Evolutionary conservation across 2,888 invertebrate species (phyloP).

Genomic region (Malachius bipustulatus): DNA sequence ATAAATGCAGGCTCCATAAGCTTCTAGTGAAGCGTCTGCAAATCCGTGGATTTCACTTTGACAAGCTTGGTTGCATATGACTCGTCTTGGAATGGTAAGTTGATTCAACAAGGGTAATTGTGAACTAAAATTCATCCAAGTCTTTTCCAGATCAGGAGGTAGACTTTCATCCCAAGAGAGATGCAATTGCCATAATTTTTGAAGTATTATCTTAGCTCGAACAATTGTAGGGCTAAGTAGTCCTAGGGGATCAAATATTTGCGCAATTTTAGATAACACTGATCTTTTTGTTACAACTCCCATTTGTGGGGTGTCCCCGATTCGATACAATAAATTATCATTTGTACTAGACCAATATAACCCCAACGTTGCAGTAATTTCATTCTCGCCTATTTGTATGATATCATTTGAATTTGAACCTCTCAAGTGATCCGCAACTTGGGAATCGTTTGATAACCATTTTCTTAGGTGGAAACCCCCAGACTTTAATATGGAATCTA

Average conservation of each 20-base stretch:
- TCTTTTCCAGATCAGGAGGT: no score
- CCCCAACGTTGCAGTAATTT: conserved; percentile 8
- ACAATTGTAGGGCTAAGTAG: conserved; percentile 8
- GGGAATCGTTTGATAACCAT: no score
- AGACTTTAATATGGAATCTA: no score
- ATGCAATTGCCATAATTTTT: conserved; percentile 6
- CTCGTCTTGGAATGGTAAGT: not conserved
- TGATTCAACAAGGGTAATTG: not conserved
- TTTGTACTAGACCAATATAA: conserved; percentile 4
- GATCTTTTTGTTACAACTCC: conserved; percentile 2
- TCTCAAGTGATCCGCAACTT: no score
- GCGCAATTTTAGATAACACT: conserved; percentile 1
- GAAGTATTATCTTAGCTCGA: conserved; percentile 8
- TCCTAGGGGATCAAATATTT: conserved; percentile 10
- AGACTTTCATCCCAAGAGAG: conserved; percentile 4
- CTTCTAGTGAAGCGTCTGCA: conserved; percentile 6
- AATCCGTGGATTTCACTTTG: conserved; percentile 4
- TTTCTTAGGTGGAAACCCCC: no score
- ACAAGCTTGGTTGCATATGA: not conserved
- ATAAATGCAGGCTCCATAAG: conserved; percentile 6
- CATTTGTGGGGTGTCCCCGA: not conserved
- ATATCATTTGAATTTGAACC: no score
- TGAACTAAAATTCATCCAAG: not conserved
- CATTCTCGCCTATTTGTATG: no score
- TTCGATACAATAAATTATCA: conserved; percentile 1